Evolutionary conservation across 2,113 vertebrate genomes (phyloP).

Genomic region (Nothocercus julius): DNA sequence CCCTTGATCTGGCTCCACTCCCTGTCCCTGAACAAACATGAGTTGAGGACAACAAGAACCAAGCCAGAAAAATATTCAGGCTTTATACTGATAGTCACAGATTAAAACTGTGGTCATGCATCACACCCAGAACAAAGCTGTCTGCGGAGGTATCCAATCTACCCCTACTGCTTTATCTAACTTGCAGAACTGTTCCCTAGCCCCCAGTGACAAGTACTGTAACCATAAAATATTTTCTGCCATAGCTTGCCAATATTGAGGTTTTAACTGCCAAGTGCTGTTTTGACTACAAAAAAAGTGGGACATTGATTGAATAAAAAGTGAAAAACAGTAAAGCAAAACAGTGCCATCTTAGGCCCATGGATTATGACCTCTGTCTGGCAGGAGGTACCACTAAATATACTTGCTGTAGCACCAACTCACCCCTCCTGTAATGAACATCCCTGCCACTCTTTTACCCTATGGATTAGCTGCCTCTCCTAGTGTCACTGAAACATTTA

Average conservation of each 20-base stretch:
- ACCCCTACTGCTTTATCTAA: neutral
- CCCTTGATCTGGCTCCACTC: neutral
- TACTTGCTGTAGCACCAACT: neutral
- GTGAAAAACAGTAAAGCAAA: neutral
- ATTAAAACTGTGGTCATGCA: neutral
- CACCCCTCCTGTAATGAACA: neutral
- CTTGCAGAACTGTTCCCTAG: neutral
- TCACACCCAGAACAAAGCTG: neutral
- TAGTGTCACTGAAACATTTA: neutral
- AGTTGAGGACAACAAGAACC: neutral
- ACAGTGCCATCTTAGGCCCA: neutral
- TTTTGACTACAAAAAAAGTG: neutral
- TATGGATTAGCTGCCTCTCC: neutral
- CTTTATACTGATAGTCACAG: neutral
- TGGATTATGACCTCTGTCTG: neutral
- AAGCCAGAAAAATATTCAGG: neutral
- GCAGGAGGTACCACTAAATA: neutral
- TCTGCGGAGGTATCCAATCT: neutral
- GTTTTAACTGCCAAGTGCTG: neutral
- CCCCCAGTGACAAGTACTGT: neutral
- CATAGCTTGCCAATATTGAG: neutral
- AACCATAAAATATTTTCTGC: fast-evolving
- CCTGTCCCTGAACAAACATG: neutral
- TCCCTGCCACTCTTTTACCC: neutral
- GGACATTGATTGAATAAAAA: neutral